Percentiles rank a stretch among this genome's conserved stretches.
Evolutionary conservation across 30 jellyfish, hydroid and myxozoan species (phyloP).

Genomic region (Hydractinia symbiolongicarpus): DNA sequence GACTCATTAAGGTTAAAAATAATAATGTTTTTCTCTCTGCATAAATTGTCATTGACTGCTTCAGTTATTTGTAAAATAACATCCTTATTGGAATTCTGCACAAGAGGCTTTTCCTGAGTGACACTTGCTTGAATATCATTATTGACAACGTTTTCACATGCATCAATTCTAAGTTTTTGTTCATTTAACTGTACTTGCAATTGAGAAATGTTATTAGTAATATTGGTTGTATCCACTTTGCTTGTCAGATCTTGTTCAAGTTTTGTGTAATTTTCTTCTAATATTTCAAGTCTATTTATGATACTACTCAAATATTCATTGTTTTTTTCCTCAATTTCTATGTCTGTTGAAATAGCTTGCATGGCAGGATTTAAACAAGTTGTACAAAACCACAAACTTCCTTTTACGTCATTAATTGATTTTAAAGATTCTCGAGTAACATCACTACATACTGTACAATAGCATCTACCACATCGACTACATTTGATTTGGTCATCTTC

Average conservation of each 20-base stretch:
- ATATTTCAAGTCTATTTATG: background rate
- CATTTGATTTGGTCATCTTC: background rate
- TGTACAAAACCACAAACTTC: background rate
- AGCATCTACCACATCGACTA: background rate
- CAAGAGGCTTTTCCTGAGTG: background rate
- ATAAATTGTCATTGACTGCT: background rate
- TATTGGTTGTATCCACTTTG: background rate
- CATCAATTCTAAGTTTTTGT: background rate
- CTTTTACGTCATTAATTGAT: background rate
- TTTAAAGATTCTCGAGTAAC: background rate
- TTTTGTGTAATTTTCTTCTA: background rate
- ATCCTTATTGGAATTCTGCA: background rate
- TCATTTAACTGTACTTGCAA: background rate
- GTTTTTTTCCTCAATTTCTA: background rate
- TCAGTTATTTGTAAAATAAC: conserved; percentile 1
- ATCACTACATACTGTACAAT: background rate
- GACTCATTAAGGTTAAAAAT: background rate
- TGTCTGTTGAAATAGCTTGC: background rate
- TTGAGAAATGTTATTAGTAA: background rate
- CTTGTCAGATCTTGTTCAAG: background rate
- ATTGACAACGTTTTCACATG: background rate
- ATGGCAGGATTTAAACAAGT: background rate
- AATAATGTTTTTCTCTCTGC: background rate
- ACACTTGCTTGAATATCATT: background rate
- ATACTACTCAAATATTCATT: background rate